These are phyloP conservation scores for Dicentrarchus labrax DNA, from an alignment of 2,113 vertebrate species.

Conservation along the genomic window DNA sequence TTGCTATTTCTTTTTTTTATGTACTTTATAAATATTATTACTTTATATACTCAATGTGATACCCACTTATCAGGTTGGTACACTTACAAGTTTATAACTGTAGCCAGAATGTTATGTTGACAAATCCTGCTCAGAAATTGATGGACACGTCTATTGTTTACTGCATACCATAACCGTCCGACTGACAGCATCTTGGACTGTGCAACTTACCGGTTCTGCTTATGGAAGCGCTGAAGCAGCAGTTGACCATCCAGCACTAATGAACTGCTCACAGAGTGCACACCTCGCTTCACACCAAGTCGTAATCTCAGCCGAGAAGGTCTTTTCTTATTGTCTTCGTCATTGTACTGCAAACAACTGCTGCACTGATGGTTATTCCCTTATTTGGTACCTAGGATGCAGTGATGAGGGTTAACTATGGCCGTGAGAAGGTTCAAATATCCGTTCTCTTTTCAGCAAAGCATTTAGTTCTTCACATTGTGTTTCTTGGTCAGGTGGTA, in stretches of 20 bases:
- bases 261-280: constrained; percentile 34
- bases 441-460: neutral
- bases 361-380: neutral
- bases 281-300: constrained; percentile 43
- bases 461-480: neutral
- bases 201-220: constrained; percentile 11
- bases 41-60: neutral
- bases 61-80: neutral
- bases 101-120: neutral
- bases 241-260: constrained; percentile 42
- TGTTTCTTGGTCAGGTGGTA: no score
- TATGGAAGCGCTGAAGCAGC: constrained; percentile 54
- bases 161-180: neutral
- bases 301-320: constrained; percentile 25
- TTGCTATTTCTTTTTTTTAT: neutral
- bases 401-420: neutral
- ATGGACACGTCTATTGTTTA: neutral
- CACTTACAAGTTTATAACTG: neutral
- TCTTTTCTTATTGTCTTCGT: constrained; percentile 42
- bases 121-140: neutral
- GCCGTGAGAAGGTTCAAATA: neutral
- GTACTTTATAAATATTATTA: no score
- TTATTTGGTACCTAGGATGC: neutral
- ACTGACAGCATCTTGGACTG: constrained; percentile 9
- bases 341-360: constrained; percentile 4